phyloP scores from a whole-genome alignment of 1,140 invertebrate species.

The Popillia japonica region DNA sequence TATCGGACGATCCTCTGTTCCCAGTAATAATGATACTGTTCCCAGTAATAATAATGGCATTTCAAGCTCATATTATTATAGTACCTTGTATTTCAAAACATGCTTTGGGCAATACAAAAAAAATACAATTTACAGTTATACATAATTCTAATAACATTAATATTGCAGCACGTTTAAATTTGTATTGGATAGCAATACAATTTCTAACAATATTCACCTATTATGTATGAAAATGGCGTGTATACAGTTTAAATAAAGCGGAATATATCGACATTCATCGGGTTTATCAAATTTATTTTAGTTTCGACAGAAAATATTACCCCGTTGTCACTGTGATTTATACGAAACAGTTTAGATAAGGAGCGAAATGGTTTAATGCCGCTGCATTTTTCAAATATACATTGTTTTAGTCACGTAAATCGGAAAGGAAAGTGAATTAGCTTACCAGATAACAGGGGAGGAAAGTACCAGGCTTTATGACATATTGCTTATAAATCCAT shows the following conservation, averaged over 20 bases:
- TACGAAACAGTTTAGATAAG: slow-evolving; percentile 3
- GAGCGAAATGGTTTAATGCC: slow-evolving; percentile 3
- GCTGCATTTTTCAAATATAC: slow-evolving; percentile 26
- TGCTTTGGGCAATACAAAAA: no score
- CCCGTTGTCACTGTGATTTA: slow-evolving; percentile 7
- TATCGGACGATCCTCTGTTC: no score
- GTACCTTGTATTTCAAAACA: no score
- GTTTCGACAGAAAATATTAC: slow-evolving; percentile 25
- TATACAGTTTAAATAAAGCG: slow-evolving; percentile 1
- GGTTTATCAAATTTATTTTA: slow-evolving; percentile 29
- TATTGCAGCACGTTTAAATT: no score
- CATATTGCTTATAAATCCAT: slow-evolving; percentile 43
- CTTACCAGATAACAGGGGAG: slow-evolving; percentile 34
- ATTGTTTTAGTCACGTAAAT: slow-evolving; percentile 38
- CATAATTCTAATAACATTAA: no score
- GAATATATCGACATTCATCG: background rate
- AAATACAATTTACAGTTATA: no score
- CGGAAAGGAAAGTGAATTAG: slow-evolving; percentile 39
- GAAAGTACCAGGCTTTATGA: slow-evolving; percentile 39
- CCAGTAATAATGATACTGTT: no score
- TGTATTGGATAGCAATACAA: background rate
- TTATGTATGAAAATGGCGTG: background rate
- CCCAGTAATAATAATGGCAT: no score
- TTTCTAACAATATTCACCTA: background rate
- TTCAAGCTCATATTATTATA: no score